phyloP scores from a whole-genome alignment of 2,888 invertebrate genomes.

The Hirtodrosophila cameraria region DNA sequence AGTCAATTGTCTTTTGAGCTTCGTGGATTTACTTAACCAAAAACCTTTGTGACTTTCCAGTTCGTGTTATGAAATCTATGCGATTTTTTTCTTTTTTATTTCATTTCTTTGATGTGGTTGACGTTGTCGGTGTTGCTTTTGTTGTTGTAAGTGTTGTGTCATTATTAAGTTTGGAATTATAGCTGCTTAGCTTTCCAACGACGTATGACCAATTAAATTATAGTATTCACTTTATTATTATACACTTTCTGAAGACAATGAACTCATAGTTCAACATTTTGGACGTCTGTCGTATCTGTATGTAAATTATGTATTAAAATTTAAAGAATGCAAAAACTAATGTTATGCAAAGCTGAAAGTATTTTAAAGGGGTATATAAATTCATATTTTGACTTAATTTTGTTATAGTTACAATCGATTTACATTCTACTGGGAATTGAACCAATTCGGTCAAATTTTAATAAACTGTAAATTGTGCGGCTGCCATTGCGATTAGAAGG shows the following conservation, averaged over 20 bases:
- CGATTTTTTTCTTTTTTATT: constrained; percentile 33
- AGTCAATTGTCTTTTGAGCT: constrained; percentile 34
- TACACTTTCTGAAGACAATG: neutral
- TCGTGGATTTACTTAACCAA: constrained; percentile 42
- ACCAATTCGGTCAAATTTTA: constrained; percentile 24
- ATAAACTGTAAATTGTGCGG: constrained; percentile 26
- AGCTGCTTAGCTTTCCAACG: constrained; percentile 49
- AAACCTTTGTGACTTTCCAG: constrained; percentile 46
- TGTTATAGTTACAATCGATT: neutral
- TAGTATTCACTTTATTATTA: constrained; percentile 20
- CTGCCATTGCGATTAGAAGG: constrained; percentile 57
- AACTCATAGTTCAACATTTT: too few species aligned
- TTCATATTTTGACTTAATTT: neutral
- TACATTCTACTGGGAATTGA: constrained; percentile 9
- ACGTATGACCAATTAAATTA: constrained; percentile 48
- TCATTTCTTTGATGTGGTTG: constrained; percentile 51
- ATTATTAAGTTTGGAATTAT: constrained; percentile 48
- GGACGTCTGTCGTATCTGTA: too few species aligned
- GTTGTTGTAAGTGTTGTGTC: constrained; percentile 46
- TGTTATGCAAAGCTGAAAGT: neutral
- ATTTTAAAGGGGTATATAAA: neutral
- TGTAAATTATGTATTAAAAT: constrained; percentile 1
- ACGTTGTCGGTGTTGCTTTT: constrained; percentile 19
- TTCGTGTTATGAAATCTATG: constrained; percentile 49
- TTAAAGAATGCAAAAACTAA: neutral